Evolutionary conservation across 2,797 vertebrate species (phyloP), one percentile per base, ranked within the genome.

Genomic region (Rhinella marina): DNA sequence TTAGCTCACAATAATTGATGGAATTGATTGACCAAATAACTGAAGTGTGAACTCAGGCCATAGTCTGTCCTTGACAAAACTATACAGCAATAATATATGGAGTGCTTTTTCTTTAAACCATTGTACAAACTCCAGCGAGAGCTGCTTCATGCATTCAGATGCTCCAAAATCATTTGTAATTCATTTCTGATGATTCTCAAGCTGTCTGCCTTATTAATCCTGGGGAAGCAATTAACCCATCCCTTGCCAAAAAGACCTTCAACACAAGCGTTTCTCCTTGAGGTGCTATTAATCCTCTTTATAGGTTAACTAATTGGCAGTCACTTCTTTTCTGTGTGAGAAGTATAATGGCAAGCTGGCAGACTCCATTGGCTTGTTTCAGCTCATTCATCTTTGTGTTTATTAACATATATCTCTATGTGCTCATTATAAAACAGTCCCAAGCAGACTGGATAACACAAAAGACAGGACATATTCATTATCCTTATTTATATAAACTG

Each of bases 301-400:
- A 89, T 88, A 92, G 90, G 90, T 92, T 92, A 92, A 91, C 92
- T 93, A 88, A 91, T 94, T 93, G 91, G 91, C 91, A 94, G 92
- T 91, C 93, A 90, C 92, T 93, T 88, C 90, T 68, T 90, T 90
- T 92, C 90, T 91, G 76, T 75, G 2, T 88, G 91, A 91, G 89
- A 93, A 91, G 91, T 90, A 93, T 89, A 90, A 90, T 92, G 92
- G 89, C 82, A 84, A 93, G 90, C 90, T 87, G 91, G 91, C 90
- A 90, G 92, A 85, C 91, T 88, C 5, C 4, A 70, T 76, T 89
- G 90, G 90, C 93, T 93, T 93, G 91, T 93, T 91, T 92, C 91
- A 62, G 80, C 89, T 88, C 11, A 66, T 93, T 94, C 94, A 93
- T 93, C 91, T 91, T 32, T 16, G 52, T 86, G 61, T 86, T 89